Base-by-base conservation (phyloP, 2,888 invertebrate species). In the Pandemis corylana region DNA sequence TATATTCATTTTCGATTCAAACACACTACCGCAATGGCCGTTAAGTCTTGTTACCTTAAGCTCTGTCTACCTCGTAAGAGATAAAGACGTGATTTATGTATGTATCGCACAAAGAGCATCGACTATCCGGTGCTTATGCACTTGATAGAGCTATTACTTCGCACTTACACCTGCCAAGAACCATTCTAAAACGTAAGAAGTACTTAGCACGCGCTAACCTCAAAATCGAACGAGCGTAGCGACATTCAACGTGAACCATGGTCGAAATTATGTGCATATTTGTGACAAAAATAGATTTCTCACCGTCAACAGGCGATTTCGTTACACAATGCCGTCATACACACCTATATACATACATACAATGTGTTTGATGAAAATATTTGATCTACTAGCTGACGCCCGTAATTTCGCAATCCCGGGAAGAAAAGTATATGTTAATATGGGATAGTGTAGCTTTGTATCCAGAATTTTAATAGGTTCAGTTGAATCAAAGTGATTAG, bases 181-280 rank as follows among this genome's bases (percentile, higher is more conserved):
- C 28, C 7, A 15, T 13, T 65, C 44, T 49, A 20, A 66, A 20
- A 49, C 13, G n/a, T 15, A 42, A 42, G 20, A 49, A 42, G 20
- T 49, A 28, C 46, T 20, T 15, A 36, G 28, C 62, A 28, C 41
- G 46, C 20, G 20, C 49, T 59, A 67, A 41, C 63, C 61, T 46
- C 62, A 51, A 53, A 65, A 56, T 10, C 42, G 64, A 65, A 69
- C 69, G 51, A 62, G 56, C 65, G 68, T 76, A 65, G 69, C 75
- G 63, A 68, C 72, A 59, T 69, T 72, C 72, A 69, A 49, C 61
- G 46, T 69, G 69, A 68, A 68, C 70, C 68, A 49, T 51, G 63
- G 69, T 51, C 64, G 41, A 76, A 69, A 72, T 77, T 77, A 77
- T 77, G 77, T 76, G 76, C 77, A 77, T 77, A 68, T 53, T 70